Evolutionary conservation across 2,888 invertebrate genomes (phyloP).

Genomic region (Ceraclea dissimilis): DNA sequence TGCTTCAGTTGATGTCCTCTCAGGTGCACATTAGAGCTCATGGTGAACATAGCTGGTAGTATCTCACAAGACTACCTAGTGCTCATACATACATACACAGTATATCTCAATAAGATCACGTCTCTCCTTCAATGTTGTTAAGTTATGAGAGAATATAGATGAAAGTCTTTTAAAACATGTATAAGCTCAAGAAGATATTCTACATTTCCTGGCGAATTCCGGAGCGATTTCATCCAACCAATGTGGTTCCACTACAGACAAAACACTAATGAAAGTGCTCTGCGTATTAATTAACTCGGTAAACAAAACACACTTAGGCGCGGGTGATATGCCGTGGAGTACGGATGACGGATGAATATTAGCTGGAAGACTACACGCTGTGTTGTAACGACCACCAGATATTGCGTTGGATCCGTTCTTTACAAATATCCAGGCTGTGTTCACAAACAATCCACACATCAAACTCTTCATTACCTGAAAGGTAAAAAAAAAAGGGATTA

Average conservation of each 20-base stretch:
- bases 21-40: no score
- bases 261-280: conserved; percentile 70
- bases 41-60: no score
- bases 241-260: conserved; percentile 70
- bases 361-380: conserved; percentile 45
- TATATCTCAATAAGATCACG: no score
- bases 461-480: conserved; percentile 64
- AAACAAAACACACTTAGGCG: conserved; percentile 69
- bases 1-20: no score
- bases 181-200: no score
- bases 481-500: not conserved
- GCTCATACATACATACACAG: no score
- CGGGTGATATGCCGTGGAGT: conserved; percentile 49
- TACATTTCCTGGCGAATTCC: conserved; percentile 35
- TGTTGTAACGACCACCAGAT: conserved; percentile 49
- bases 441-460: conserved; percentile 74
- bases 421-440: conserved; percentile 66
- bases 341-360: conserved; percentile 79
- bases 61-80: no score
- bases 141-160: no score
- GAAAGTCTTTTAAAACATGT: no score
- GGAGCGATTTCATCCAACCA: conserved; percentile 65
- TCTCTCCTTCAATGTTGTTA: no score
- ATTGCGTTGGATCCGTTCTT: conserved; percentile 60
- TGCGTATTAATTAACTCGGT: conserved; percentile 83